phyloP scores from a whole-genome alignment of 2,797 vertebrate species.

The Coranthus polyacanthus region DNA sequence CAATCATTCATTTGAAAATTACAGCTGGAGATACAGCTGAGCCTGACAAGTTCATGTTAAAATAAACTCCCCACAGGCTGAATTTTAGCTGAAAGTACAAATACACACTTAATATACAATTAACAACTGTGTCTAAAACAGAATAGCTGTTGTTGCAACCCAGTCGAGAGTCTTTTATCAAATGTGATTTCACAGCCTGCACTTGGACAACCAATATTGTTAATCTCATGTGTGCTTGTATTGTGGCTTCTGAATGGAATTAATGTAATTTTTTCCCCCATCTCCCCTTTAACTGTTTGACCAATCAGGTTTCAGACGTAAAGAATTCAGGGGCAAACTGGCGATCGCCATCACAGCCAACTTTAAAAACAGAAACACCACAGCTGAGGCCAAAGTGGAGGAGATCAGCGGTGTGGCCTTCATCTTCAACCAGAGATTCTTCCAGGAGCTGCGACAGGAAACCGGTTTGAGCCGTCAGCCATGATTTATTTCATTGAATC shows the following conservation, averaged over 20 bases:
- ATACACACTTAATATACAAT: too few species aligned
- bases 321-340: constrained; percentile 95
- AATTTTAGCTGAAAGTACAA: too few species aligned
- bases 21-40: too few species aligned
- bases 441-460: constrained; percentile 92
- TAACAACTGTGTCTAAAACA: too few species aligned
- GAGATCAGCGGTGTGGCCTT: constrained; percentile 98
- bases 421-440: constrained; percentile 99
- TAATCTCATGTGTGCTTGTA: background rate
- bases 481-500: background rate
- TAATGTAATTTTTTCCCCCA: background rate
- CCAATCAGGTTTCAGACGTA: constrained; percentile 91
- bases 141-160: too few species aligned
- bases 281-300: too few species aligned
- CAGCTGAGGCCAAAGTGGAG: constrained; percentile 96
- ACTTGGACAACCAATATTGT: too few species aligned
- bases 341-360: constrained; percentile 98
- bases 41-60: too few species aligned
- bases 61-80: too few species aligned
- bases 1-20: too few species aligned
- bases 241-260: background rate
- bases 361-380: constrained; percentile 96
- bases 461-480: constrained; percentile 84
- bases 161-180: too few species aligned
- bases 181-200: too few species aligned